Evolutionary conservation across 2,888 invertebrate species (phyloP).

Genomic region (Drosophila lacicola): DNA sequence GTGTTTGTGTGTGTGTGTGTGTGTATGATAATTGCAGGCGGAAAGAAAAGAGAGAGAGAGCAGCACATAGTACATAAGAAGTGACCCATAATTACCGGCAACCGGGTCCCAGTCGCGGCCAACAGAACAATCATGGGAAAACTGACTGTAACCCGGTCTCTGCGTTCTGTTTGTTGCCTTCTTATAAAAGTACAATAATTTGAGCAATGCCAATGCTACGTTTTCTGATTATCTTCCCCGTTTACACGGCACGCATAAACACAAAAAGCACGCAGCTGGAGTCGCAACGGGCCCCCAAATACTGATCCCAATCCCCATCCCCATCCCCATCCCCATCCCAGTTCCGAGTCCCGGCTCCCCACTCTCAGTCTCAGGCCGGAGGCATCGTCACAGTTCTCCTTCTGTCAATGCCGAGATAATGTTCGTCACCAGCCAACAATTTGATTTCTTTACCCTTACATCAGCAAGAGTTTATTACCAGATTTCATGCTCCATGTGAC

Average conservation of each 20-base stretch:
- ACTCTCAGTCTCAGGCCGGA: conserved; percentile 6
- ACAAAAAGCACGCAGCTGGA: conserved; percentile 38
- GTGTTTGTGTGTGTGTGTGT: conserved; percentile 53
- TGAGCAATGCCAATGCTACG: conserved; percentile 74
- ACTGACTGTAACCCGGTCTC: conserved; percentile 46
- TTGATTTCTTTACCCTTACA: conserved; percentile 44
- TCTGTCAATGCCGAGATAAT: conserved; percentile 68
- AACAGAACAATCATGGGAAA: conserved; percentile 80
- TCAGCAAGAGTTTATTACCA: too few species aligned
- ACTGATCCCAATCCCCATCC: conserved; percentile 33
- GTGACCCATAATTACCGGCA: conserved; percentile 79
- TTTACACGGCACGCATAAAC: conserved; percentile 64
- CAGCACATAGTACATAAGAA: conserved; percentile 12
- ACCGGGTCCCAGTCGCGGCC: conserved; percentile 49
- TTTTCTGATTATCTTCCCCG: conserved; percentile 75
- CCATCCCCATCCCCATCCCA: conserved; percentile 21
- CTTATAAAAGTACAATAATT: conserved; percentile 66
- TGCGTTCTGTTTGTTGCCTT: conserved; percentile 30
- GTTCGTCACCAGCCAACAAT: conserved; percentile 56
- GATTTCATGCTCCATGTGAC: background rate
- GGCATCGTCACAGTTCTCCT: conserved; percentile 41
- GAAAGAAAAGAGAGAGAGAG: conserved; percentile 43
- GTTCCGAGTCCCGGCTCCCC: conserved; percentile 2
- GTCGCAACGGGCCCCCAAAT: conserved; percentile 26
- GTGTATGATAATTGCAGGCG: conserved; percentile 71